Percentiles rank a stretch among this genome's conserved stretches.
Conservation (phyloP, 2,797 vertebrate genomes). For the Xerus rutilus region DNA sequence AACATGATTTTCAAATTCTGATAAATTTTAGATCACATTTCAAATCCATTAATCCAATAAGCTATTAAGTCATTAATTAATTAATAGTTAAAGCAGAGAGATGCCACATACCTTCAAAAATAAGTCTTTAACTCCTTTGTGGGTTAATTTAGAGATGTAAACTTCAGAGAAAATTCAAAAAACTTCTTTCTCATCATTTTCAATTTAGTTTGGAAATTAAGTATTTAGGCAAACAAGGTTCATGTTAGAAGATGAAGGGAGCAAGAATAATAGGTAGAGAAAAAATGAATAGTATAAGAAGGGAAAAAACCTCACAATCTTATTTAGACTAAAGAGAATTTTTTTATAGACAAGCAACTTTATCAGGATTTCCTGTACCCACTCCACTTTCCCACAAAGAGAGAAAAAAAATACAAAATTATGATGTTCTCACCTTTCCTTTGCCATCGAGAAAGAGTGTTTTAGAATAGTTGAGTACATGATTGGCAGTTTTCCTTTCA, state of each 20-base stretch:
- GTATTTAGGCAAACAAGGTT: not conserved
- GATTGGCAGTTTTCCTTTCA: not conserved
- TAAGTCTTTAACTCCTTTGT: not conserved
- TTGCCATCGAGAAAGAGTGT: not conserved
- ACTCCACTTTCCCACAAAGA: not conserved
- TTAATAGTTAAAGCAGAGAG: not conserved
- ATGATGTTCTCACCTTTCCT: not conserved
- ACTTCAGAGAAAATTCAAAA: not conserved
- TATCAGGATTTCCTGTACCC: not conserved
- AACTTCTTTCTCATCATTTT: not conserved
- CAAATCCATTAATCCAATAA: constrained; percentile 32
- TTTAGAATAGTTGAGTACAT: not conserved
- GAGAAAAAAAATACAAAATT: not conserved
- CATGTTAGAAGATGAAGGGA: not conserved
- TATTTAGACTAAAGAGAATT: not conserved
- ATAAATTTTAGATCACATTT: constrained; percentile 22
- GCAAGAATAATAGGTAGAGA: not conserved
- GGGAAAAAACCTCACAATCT: not conserved
- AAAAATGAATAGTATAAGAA: not conserved
- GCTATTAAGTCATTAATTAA: constrained; percentile 33
- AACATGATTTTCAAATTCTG: constrained; percentile 47
- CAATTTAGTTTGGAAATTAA: constrained; percentile 21
- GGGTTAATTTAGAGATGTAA: constrained; percentile 9
- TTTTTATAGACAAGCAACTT: not conserved
- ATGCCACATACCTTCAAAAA: not conserved